Percentiles rank a stretch among this genome's conserved stretches.
phyloP scores from a whole-genome alignment of 2,797 vertebrate species.

The Enteromius unitaeniatus region DNA sequence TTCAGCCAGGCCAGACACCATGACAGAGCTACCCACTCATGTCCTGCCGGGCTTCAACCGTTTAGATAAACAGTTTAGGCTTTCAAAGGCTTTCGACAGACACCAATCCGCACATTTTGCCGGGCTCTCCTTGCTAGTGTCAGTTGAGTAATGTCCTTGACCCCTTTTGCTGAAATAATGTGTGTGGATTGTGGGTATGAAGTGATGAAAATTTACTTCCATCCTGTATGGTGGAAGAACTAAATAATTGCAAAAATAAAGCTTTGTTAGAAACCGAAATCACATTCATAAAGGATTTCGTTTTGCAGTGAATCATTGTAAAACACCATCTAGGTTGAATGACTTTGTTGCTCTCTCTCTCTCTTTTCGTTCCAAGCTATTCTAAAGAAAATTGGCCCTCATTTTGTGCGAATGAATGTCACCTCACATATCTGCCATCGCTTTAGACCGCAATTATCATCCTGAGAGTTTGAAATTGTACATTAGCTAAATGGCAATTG shows the following conservation, averaged over 20 bases:
- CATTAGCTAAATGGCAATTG: constrained; percentile 77
- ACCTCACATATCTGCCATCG: constrained; percentile 62
- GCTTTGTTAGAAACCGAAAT: constrained; percentile 44
- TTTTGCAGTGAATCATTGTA: constrained; percentile 45
- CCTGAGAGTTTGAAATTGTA: constrained; percentile 70
- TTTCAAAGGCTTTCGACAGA: constrained; percentile 69
- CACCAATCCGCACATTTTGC: constrained; percentile 30
- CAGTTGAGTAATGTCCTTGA: constrained; percentile 20
- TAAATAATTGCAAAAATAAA: constrained; percentile 46
- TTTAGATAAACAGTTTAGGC: constrained; percentile 76
- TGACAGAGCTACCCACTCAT: constrained; percentile 66
- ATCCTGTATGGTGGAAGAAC: constrained; percentile 11
- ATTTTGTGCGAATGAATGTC: constrained; percentile 51
- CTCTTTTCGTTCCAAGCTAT: constrained; percentile 45
- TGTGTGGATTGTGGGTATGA: constrained; percentile 33
- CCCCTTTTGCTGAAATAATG: constrained; percentile 32
- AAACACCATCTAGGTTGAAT: constrained; percentile 49
- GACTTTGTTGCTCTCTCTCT: constrained; percentile 52
- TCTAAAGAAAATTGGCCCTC: constrained; percentile 56
- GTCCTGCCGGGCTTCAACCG: constrained; percentile 67
- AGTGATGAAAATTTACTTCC: constrained; percentile 33
- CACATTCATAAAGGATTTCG: constrained; percentile 35
- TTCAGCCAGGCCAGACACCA: constrained; percentile 66
- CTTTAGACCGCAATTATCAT: constrained; percentile 80
- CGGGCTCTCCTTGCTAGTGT: not conserved